Conservation (phyloP, 2,797 vertebrate species). For the Pangasius djambal region DNA sequence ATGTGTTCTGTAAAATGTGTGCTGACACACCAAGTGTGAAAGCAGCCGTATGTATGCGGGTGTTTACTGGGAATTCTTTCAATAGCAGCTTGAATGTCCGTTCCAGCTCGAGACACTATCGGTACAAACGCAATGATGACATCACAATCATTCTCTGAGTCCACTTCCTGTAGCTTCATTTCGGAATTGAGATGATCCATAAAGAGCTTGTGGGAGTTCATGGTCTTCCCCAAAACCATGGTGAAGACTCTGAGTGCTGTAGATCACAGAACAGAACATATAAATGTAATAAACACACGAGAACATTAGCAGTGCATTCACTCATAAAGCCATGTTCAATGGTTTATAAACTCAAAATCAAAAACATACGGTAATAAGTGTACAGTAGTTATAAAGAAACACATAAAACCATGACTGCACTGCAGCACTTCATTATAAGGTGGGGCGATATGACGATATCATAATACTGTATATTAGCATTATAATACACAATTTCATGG, state of each 20-base stretch:
- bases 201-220: neutral
- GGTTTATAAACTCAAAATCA: neutral
- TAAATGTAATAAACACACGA: neutral
- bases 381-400: neutral
- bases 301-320: neutral
- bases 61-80: neutral
- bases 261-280: neutral
- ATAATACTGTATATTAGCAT: neutral
- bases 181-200: neutral
- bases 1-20: neutral
- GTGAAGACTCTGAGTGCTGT: neutral
- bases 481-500: neutral
- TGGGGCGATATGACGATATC: neutral
- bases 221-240: neutral
- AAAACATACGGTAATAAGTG: neutral
- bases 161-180: neutral
- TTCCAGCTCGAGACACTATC: conserved; percentile 29
- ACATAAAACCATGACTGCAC: neutral
- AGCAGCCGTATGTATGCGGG: neutral
- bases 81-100: conserved; percentile 25
- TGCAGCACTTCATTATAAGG: neutral
- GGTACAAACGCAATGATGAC: conserved; percentile 23
- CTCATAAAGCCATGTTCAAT: neutral
- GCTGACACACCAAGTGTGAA: neutral
- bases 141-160: neutral